A percentile compares a stretch with the other conserved stretches of the same genome.
Evolutionary conservation across 2,797 vertebrate genomes (phyloP).

Genomic region (Acestrorhynchus altus): DNA sequence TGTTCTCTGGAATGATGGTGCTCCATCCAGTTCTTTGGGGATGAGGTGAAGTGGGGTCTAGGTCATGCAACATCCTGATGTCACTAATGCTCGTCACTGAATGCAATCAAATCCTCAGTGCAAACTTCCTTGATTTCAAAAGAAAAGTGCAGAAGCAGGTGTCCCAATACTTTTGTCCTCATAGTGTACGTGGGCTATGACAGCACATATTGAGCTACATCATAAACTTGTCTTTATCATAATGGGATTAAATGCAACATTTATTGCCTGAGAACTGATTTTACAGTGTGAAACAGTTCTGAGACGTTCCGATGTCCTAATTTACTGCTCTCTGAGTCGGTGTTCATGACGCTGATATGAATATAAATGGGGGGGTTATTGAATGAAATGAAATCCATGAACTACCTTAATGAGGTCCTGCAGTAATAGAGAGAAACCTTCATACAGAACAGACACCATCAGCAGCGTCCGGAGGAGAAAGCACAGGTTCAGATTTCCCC

Average conservation of each 20-base stretch:
- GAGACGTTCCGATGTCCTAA: not conserved
- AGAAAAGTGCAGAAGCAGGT: no score
- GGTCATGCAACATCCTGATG: no score
- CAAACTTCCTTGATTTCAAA: no score
- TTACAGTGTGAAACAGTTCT: no score
- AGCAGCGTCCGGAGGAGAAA: not conserved
- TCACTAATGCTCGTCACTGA: no score
- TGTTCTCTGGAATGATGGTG: no score
- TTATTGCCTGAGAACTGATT: not conserved
- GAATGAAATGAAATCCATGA: conserved; percentile 75
- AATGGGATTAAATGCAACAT: not conserved
- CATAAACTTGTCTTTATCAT: not conserved
- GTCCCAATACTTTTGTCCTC: no score
- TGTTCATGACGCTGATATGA: not conserved
- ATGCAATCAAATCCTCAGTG: no score
- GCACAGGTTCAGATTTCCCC: not conserved
- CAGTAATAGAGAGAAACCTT: conserved; percentile 35
- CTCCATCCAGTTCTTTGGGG: no score
- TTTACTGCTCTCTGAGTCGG: not conserved
- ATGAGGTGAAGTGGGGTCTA: no score
- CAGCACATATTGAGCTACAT: no score
- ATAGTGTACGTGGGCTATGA: no score
- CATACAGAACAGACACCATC: not conserved
- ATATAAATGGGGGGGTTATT: conserved; percentile 46
- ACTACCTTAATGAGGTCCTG: conserved; percentile 67